Evolutionary conservation across 2,113 vertebrate genomes (phyloP), one percentile per base, ranked within the genome.

Genomic region (Dasyprocta punctata): DNA sequence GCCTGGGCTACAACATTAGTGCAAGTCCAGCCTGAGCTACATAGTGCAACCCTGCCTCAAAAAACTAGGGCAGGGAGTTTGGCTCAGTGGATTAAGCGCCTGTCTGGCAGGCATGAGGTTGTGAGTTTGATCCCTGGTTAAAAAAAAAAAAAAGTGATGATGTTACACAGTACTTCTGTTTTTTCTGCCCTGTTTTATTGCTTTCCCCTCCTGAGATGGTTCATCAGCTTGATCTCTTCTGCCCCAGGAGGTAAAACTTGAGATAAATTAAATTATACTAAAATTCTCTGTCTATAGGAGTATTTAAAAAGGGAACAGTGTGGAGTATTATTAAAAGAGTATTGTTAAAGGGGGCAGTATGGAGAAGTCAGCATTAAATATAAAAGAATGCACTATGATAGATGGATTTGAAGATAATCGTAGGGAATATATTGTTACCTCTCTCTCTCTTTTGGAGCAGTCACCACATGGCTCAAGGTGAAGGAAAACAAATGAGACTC

Each of bases 211-310:
- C 19, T 19, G 28, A n/a, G 14, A 19, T 58, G 54, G 47, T 92
- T 93, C 22, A 8, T 89, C 83, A 54, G 73, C 44, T 38, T 92
- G 19, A 26, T 89, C 78, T 92, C 67, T 90, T 97, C 33, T 49
- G 24, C 28, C 16, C 7, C 36, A 49, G 38, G n/a, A 13, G 49
- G 3, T 5, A 78, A 83, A 86, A 86, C 69, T 44, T 94, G 13
- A 85, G 56, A 87, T 44, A 54, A 60, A 60, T 84, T 65, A 1
- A 92, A 90, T 92, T 20, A 61, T 61, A 69, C 16, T 61, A 44
- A 90, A 90, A 87, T 14, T 83, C 16, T 44, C 26, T 89, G 7
- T 61, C 61, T 86, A 8, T 24, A 19, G 22, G 41, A 90, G 3
- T 33, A 65, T 61, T 92, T 82, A 94, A 67, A 65, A 92, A 82